Evolutionary conservation across 2,113 vertebrate genomes (phyloP), one percentile per base, ranked within the genome.

Genomic region (Syngnathus scovelli): DNA sequence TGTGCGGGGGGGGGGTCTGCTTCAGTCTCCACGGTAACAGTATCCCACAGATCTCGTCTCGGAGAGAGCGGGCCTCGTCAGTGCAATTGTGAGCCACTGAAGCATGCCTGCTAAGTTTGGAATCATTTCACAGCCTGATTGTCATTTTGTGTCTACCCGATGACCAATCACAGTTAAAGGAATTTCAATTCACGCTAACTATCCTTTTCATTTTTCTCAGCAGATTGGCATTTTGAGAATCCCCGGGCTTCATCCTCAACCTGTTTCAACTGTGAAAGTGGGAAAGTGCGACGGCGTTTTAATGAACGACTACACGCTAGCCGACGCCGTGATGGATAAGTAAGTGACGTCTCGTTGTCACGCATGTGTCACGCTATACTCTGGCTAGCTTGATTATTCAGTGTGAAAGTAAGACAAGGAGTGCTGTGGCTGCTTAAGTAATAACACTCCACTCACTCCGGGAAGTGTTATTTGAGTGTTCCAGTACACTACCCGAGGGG

Each of bases 321-420:
- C 85, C 63, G 87, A 90, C 58, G 77, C 87, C 81, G 91, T 92
- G 91, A 88, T 89, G 7, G 90, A 90, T 87, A 92, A 91, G 92
- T 92, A 85, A 90, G 92, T 88, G 68, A 7, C 75, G 82, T 66
- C 51, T 78, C 65, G 43, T 66, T 60, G 39, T 67, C 41, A 2
- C 6, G 16, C n/a, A 79, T 81, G 78, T 38, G 56, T 33, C 54
- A 49, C 48, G 56, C 72, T 77, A 82, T 74, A 58, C 39, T 72
- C 60, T 49, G 13, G 12, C 18, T 58, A 77, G 8, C 38, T 23
- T 41, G 63, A 73, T 73, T 78, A 67, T 78, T 68, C 64, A 64
- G 33, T 52, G 69, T 73, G 69, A 84, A 71, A 71, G 69, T 61
- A 79, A 78, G 74, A 66, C 61, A 73, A 65, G 77, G 76, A 39